phyloP scores from a whole-genome alignment of 1,140 invertebrate genomes.

The Pseudomyrmex cubaensis region DNA sequence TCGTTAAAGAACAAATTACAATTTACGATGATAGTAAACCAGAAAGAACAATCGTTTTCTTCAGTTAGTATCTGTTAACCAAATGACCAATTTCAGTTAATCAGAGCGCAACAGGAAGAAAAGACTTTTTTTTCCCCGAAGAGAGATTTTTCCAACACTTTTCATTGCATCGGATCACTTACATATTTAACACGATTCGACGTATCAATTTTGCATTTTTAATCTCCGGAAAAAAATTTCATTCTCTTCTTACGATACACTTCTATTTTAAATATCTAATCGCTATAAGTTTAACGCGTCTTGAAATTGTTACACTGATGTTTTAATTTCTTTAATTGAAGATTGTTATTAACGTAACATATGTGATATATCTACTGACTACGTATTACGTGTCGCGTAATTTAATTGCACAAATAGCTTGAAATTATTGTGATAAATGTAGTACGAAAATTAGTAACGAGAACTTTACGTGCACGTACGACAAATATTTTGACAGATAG shows the following conservation, averaged over 20 bases:
- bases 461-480: too few species aligned
- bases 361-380: too few species aligned
- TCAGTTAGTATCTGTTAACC: conserved; percentile 3
- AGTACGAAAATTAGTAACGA: too few species aligned
- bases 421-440: neutral
- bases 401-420: too few species aligned
- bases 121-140: neutral
- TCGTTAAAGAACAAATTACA: neutral
- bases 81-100: conserved; percentile 21
- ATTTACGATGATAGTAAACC: neutral
- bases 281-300: neutral
- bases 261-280: neutral
- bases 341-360: too few species aligned
- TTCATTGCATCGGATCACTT: neutral
- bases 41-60: neutral
- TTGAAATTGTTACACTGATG: neutral
- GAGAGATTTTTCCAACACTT: conserved; percentile 3
- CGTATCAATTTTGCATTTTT: too few species aligned
- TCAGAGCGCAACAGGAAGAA: neutral
- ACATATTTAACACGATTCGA: neutral
- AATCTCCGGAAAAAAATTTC: too few species aligned
- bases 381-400: too few species aligned
- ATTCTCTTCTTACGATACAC: neutral
- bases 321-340: neutral
- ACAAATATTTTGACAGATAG: neutral